Percentiles rank a stretch among this genome's conserved stretches.
phyloP scores from a whole-genome alignment of 2,888 invertebrate species.

The Polymixis flavicincta region DNA sequence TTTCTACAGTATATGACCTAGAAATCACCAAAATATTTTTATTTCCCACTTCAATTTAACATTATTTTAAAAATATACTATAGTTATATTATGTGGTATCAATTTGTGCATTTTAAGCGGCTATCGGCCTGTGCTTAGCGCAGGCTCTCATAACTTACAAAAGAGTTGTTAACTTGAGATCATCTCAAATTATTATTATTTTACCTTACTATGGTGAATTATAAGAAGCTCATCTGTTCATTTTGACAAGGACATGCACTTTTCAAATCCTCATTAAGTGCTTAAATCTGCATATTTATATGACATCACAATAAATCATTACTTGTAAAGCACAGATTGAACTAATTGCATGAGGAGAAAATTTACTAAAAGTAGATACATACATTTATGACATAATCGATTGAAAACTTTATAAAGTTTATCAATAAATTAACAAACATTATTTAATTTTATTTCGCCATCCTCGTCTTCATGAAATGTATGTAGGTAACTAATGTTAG shows the following conservation, averaged over 20 bases:
- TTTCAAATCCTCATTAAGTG: neutral
- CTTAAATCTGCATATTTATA: neutral
- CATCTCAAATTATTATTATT: constrained; percentile 36
- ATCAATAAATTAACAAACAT: neutral
- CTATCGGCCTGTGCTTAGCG: constrained; percentile 70
- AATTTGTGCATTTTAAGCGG: constrained; percentile 84
- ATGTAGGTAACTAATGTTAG: neutral
- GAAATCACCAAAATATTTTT: constrained; percentile 64
- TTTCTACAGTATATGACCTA: constrained; percentile 58
- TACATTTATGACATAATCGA: neutral
- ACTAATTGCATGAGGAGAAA: neutral
- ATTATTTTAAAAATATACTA: constrained; percentile 59
- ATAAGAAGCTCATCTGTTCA: constrained; percentile 49
- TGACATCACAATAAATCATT: neutral
- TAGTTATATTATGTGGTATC: constrained; percentile 53
- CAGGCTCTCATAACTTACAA: constrained; percentile 48
- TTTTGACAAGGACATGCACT: constrained; percentile 52
- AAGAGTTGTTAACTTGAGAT: constrained; percentile 50
- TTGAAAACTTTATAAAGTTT: neutral
- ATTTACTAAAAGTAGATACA: neutral
- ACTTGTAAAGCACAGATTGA: neutral
- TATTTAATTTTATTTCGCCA: neutral
- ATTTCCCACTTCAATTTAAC: constrained; percentile 59
- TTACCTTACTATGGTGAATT: constrained; percentile 36
- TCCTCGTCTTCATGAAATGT: neutral